Conservation (phyloP, 2,888 invertebrate species). For the Ophion ventricosus region DNA sequence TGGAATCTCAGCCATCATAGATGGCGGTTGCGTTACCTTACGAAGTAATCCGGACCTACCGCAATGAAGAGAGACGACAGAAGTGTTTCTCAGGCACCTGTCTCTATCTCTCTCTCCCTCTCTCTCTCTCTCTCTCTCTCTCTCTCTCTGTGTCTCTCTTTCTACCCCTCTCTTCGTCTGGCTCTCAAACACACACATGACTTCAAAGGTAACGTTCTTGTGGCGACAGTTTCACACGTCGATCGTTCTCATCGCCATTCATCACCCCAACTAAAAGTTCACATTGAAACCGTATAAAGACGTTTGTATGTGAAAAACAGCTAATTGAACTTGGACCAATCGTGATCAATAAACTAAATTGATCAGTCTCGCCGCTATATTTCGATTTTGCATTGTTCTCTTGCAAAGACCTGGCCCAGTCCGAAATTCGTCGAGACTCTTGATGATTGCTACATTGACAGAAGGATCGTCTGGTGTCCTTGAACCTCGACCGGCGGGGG, state of each 20-base stretch:
- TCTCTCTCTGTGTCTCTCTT: too few relatives aligned
- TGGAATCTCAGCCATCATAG: conserved; percentile 55
- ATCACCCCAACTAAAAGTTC: neutral
- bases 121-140: conserved; percentile 1
- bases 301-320: neutral
- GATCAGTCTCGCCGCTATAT: neutral
- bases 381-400: conserved; percentile 19
- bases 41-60: conserved; percentile 77
- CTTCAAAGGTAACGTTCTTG: conserved; percentile 38
- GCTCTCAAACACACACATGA: conserved; percentile 61
- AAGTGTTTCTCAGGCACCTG: conserved; percentile 53
- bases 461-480: conserved; percentile 57
- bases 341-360: conserved; percentile 39
- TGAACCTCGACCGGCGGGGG: conserved; percentile 52
- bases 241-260: conserved; percentile 74
- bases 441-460: conserved; percentile 37
- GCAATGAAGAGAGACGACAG: conserved; percentile 76
- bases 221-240: conserved; percentile 72
- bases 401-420: neutral
- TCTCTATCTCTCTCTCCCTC: conserved; percentile 48
- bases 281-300: neutral
- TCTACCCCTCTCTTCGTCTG: conserved; percentile 30
- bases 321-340: conserved; percentile 6
- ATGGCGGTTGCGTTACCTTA: conserved; percentile 57
- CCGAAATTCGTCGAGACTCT: conserved; percentile 1